A percentile compares a stretch with the other conserved stretches of the same genome.
Conservation (phyloP, 2,113 vertebrate genomes). For the Zapus hudsonius region DNA sequence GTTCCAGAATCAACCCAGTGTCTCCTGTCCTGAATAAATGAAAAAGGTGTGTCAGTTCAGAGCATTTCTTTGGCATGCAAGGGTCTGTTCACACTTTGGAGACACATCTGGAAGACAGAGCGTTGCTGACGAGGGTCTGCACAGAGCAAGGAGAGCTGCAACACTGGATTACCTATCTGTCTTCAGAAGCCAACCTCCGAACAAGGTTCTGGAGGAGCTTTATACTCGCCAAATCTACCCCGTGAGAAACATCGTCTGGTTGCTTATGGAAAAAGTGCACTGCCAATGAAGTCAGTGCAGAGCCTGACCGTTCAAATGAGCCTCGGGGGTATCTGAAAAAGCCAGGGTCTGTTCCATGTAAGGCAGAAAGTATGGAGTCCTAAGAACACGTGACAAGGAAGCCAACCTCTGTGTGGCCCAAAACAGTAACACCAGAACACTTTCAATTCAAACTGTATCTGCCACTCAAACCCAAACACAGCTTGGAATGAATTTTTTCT, state of each 20-base stretch:
- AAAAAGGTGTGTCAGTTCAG: conserved; percentile 57
- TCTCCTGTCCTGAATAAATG: conserved; percentile 40
- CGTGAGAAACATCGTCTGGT: conserved; percentile 61
- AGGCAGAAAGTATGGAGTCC: conserved; percentile 18
- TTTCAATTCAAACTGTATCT: background rate
- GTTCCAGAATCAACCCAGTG: background rate
- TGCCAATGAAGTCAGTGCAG: conserved; percentile 64
- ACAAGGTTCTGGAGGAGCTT: conserved; percentile 66
- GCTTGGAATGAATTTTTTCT: background rate
- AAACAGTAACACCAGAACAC: background rate
- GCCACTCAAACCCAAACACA: conserved; percentile 29
- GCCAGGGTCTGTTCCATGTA: conserved; percentile 63
- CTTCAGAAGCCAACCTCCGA: conserved; percentile 75
- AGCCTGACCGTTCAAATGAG: conserved; percentile 45
- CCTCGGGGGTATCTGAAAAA: conserved; percentile 53
- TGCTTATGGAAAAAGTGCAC: conserved; percentile 74
- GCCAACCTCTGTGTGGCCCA: background rate
- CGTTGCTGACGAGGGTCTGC: conserved; percentile 75
- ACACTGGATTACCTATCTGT: conserved; percentile 76
- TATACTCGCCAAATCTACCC: conserved; percentile 69
- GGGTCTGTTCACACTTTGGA: conserved; percentile 48
- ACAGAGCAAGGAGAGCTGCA: conserved; percentile 63
- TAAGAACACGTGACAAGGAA: conserved; percentile 10
- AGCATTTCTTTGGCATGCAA: conserved; percentile 63
- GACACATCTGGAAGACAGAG: conserved; percentile 66